Evolutionary conservation across 2,797 vertebrate species (phyloP).

Genomic region (Naso thynnoides): DNA sequence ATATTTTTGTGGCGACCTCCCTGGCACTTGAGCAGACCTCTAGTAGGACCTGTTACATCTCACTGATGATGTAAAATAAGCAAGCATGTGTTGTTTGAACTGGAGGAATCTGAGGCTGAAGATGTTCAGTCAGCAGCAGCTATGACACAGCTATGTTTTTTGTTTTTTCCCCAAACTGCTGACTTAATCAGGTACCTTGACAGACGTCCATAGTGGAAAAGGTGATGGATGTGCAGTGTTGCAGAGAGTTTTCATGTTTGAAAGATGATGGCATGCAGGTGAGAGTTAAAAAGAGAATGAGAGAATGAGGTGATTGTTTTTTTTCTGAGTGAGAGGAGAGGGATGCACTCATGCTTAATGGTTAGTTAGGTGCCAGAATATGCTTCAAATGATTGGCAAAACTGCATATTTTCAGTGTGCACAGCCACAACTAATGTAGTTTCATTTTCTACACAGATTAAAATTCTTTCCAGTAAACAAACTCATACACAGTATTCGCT

Average conservation of each 20-base stretch:
- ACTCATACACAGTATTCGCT: not conserved
- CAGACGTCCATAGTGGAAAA: slow-evolving; percentile 1
- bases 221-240: not conserved
- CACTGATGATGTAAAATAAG: slow-evolving; percentile 21
- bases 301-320: not conserved
- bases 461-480: not conserved
- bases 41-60: slow-evolving; percentile 14
- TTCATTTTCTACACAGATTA: not conserved
- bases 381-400: not conserved
- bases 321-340: not conserved
- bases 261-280: slow-evolving; percentile 26
- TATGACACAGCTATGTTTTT: not conserved
- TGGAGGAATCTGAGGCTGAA: slow-evolving; percentile 5
- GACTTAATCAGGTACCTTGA: not conserved
- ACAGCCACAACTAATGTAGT: no score
- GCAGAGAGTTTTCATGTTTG: slow-evolving; percentile 22
- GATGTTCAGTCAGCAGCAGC: slow-evolving; percentile 7
- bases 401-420: not conserved
- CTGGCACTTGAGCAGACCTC: slow-evolving; percentile 5
- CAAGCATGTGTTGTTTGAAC: slow-evolving; percentile 10
- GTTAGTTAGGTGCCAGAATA: not conserved
- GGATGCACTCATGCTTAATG: not conserved
- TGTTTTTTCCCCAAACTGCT: not conserved
- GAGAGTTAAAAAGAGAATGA: slow-evolving; percentile 17
- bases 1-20: not conserved